Evolutionary conservation across 2,113 vertebrate species (phyloP), one percentile per base, ranked within the genome.

Genomic region (Butorides virescens): DNA sequence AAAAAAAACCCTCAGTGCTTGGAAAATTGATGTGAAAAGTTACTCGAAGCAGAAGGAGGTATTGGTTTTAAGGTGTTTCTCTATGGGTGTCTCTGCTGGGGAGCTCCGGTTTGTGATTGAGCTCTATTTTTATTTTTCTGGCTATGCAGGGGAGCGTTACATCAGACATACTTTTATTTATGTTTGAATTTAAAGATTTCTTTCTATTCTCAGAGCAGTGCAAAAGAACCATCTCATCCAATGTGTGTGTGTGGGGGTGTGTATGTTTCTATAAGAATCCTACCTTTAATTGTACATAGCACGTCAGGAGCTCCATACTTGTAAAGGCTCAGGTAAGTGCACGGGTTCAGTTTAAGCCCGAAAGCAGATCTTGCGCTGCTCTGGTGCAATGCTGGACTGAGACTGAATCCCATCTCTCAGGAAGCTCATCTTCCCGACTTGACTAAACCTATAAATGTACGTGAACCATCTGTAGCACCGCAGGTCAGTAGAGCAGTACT

Each of bases 221-320:
- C 21, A 19, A 25, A 63, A 71, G 9, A 59, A 19, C 20, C 4
- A 20, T n/a, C 16, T 52, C 7, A 7, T 55, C 19, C 19, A 65
- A 56, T 2, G 18, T 15, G 8, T 34, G 29, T 30, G 5, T 16
- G 15, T 25, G 21, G 5, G 22, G 10, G 42, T 9, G 5, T 63
- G 9, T 34, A 5, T 37, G 34, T 74, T 92, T 17, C 34, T 46
- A 0, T 42, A 58, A 15, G 19, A 34, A 29, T 59, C 9, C 23
- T 50, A 2, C 11, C 37, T 62, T 14, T 19, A 9, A 21, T 23
- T 68, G 30, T 34, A 16, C 15, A 7, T 39, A 6, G 26, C 7
- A 6, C 0, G 0, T 10, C 5, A 76, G 29, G 44, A 83, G 19
- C 71, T 42, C 11, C 11, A 0, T 9, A 34, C 13, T 14, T 56